Evolutionary conservation across 2,888 invertebrate genomes (phyloP).

Genomic region (Noctua pronuba): DNA sequence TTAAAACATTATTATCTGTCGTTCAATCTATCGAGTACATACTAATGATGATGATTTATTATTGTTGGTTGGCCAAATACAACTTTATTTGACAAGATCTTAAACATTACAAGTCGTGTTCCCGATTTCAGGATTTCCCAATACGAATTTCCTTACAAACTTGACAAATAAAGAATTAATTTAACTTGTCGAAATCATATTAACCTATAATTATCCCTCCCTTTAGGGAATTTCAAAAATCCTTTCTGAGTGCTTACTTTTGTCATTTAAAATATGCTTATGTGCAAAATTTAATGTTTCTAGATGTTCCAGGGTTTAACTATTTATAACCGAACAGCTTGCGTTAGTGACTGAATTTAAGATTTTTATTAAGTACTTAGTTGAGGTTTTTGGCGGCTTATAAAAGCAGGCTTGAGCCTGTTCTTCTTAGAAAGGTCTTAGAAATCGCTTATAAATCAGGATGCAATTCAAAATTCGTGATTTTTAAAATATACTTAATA

Average conservation of each 20-base stretch:
- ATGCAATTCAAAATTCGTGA: not conserved
- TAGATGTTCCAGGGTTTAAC: not conserved
- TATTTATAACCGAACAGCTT: not conserved
- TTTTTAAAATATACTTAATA: not conserved
- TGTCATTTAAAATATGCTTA: not conserved
- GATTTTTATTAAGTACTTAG: not conserved
- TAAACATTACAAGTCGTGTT: not conserved
- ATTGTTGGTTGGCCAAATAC: not conserved
- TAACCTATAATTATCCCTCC: not conserved
- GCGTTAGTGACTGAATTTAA: not conserved
- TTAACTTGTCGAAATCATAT: not conserved
- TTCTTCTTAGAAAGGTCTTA: no score
- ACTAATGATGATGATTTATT: not conserved
- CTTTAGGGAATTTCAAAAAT: not conserved
- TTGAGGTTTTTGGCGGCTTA: not conserved
- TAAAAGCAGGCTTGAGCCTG: no score
- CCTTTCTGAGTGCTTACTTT: not conserved
- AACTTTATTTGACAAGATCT: not conserved
- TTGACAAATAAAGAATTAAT: no score
- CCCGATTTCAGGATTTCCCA: not conserved
- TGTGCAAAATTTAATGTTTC: not conserved
- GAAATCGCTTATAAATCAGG: not conserved
- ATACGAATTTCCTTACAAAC: not conserved
- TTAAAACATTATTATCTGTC: not conserved
- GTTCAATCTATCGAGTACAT: not conserved